Percentiles rank a stretch among this genome's conserved stretches.
Evolutionary conservation across 1,140 invertebrate genomes (phyloP).

Genomic region (Contarinia nasturtii): DNA sequence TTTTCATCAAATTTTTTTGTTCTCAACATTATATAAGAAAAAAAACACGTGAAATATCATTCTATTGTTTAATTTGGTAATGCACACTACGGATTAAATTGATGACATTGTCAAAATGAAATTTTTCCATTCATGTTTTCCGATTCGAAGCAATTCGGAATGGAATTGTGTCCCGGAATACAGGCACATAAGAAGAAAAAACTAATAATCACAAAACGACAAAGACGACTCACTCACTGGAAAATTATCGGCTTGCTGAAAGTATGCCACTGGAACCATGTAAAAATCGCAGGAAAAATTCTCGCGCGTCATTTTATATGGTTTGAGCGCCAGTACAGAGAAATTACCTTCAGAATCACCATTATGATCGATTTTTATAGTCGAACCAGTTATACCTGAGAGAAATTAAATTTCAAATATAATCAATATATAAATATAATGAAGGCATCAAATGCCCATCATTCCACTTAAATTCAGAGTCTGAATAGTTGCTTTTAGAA

Average conservation of each 20-base stretch:
- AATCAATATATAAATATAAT: slow-evolving; percentile 1
- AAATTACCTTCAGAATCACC: slow-evolving; percentile 96
- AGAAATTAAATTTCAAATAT: slow-evolving; percentile 9
- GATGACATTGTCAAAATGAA: no score
- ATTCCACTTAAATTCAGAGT: no score
- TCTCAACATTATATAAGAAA: no score
- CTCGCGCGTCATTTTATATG: slow-evolving; percentile 22
- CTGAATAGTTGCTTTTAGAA: no score
- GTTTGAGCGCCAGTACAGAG: slow-evolving; percentile 67
- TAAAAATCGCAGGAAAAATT: slow-evolving; percentile 51
- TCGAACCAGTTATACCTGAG: slow-evolving; percentile 81
- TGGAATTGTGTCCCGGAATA: no score
- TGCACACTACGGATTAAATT: no score
- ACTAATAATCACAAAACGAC: slow-evolving; percentile 8
- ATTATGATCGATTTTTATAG: slow-evolving; percentile 73
- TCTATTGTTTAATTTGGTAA: no score
- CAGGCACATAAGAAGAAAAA: neutral
- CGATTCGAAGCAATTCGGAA: no score
- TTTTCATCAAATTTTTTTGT: neutral
- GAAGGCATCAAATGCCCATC: no score
- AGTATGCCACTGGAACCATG: slow-evolving; percentile 64
- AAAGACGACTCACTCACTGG: slow-evolving; percentile 49
- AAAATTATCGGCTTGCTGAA: slow-evolving; percentile 47
- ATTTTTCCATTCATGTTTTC: no score
- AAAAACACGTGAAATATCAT: no score